Base-by-base conservation (phyloP, 2,888 invertebrate species). In the Calameuta filiformis region DNA sequence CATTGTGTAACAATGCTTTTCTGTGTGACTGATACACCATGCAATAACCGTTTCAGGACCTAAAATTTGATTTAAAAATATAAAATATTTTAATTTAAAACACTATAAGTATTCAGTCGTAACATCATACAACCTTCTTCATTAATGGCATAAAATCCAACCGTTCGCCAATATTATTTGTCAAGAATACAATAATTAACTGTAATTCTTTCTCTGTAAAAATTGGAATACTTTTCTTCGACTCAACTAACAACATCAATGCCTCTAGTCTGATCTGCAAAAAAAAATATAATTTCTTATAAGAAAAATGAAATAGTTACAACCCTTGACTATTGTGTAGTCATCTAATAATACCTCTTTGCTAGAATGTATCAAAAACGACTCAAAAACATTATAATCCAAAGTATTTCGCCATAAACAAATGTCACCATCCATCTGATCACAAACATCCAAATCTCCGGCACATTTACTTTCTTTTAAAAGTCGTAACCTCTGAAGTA, bases 181-280 rank as follows among this genome's bases (percentile, higher is more conserved):
- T 91, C 68, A 97, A 87, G 91, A 95, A 97, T 68, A 91, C 90
- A 12, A 94, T 89, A 35, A 97, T 91, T 30, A 95, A 92, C 2
- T 93, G 89, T 68, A 97, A 92, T 87, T 97, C 97, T 71, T 92
- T 92, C 0, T 88, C 78, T 0, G 93, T 89, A 82, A 96, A 94
- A 15, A 92, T 83, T 87, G 96, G 96, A 2, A 97, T 96, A 1
- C 94, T 94, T 89, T 95, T 96, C 76, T 94, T 95, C 1, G 94
- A 95, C 86, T 97, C 96, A 76, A 96, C 94, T 56, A 97, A 90
- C 33, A 97, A 91, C 0, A 94, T 93, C 75, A 97, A 92, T 0
- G 95, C 94, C 82, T 95, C 93, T 11, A 96, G 91, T 35, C 97
- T 93, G 2, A 95, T 94, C 94, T 97, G 81, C 69, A 90, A 90